Percentiles rank a stretch among this genome's conserved stretches.
phyloP scores from a whole-genome alignment of 2,888 invertebrate species.

The Drosophila mulleri region DNA sequence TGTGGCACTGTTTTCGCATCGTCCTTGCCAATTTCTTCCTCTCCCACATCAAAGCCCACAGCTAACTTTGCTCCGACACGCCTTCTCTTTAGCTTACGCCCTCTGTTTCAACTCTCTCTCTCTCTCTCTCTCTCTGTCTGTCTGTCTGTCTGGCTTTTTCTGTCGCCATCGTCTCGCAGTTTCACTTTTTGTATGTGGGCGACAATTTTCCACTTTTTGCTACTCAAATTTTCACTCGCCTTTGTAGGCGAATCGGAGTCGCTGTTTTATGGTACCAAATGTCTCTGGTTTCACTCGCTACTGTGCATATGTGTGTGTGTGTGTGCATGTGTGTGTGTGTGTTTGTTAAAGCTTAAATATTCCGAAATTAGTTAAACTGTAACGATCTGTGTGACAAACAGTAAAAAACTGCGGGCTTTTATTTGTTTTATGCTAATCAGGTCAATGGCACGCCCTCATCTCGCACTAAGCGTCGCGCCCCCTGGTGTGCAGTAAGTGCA shows the following conservation, averaged over 20 bases:
- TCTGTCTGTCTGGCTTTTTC: conserved; percentile 55
- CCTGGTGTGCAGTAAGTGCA: conserved; percentile 4
- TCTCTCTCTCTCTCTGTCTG: conserved; percentile 12
- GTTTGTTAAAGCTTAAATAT: conserved; percentile 55
- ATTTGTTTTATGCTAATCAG: conserved; percentile 79
- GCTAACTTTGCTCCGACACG: conserved; percentile 48
- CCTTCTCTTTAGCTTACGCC: conserved; percentile 9
- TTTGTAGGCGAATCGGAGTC: conserved; percentile 41
- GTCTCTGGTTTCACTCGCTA: conserved; percentile 23
- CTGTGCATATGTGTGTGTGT: conserved; percentile 6
- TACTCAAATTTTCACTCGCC: conserved; percentile 72
- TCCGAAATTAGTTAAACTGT: conserved; percentile 32
- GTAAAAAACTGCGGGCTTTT: conserved; percentile 68
- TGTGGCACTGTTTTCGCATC: conserved; percentile 54
- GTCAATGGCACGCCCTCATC: conserved; percentile 76
- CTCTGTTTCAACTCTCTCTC: background rate
- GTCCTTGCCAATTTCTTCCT: conserved; percentile 64
- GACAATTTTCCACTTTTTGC: conserved; percentile 47
- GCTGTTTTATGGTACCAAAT: conserved; percentile 36
- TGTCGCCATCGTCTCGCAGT: conserved; percentile 68
- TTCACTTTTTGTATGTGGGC: conserved; percentile 74
- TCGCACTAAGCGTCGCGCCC: conserved; percentile 21
- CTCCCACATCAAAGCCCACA: conserved; percentile 20
- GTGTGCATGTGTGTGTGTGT: conserved; percentile 24
- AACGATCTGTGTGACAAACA: conserved; percentile 31